A percentile compares a stretch with the other conserved stretches of the same genome.
Evolutionary conservation across 2,113 vertebrate genomes (phyloP).

Genomic region (Eptatretus burgeri): DNA sequence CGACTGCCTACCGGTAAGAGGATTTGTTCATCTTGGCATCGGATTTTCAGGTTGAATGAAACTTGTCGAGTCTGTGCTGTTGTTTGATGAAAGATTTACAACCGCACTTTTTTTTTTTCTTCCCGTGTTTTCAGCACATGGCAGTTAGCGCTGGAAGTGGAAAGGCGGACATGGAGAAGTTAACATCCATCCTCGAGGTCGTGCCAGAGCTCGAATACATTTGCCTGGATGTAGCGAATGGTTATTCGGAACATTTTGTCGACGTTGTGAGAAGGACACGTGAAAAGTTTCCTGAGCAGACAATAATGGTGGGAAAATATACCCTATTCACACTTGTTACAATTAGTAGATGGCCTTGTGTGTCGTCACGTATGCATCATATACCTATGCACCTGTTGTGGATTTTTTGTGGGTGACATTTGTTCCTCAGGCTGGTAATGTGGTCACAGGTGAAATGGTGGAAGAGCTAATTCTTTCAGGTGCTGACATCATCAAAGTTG

Average conservation of each 20-base stretch:
- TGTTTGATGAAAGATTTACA: not conserved
- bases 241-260: constrained; percentile 90
- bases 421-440: constrained; percentile 53
- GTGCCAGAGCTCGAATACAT: constrained; percentile 57
- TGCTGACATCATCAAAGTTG: constrained; percentile 96
- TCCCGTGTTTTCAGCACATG: constrained; percentile 25
- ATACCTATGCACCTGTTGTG: constrained; percentile 9
- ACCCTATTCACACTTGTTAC: constrained; percentile 8
- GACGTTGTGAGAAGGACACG: constrained; percentile 72
- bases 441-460: constrained; percentile 96
- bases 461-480: constrained; percentile 84
- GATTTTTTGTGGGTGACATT: constrained; percentile 11
- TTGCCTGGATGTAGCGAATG: constrained; percentile 85
- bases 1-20: constrained; percentile 58
- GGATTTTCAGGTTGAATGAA: constrained; percentile 5
- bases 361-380: not conserved
- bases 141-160: constrained; percentile 75
- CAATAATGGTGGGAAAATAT: constrained; percentile 54
- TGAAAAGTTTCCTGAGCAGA: constrained; percentile 53
- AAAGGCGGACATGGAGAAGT: constrained; percentile 42
- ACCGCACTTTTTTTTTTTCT: too few relatives aligned
- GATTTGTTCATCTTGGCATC: constrained; percentile 12
- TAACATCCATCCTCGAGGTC: constrained; percentile 38
- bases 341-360: constrained; percentile 12
- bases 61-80: not conserved